Percentiles rank a stretch among this genome's conserved stretches.
These are phyloP conservation scores for Crypturellus tataupa DNA, from an alignment of 2,797 vertebrate species.

Conservation along the genomic window DNA sequence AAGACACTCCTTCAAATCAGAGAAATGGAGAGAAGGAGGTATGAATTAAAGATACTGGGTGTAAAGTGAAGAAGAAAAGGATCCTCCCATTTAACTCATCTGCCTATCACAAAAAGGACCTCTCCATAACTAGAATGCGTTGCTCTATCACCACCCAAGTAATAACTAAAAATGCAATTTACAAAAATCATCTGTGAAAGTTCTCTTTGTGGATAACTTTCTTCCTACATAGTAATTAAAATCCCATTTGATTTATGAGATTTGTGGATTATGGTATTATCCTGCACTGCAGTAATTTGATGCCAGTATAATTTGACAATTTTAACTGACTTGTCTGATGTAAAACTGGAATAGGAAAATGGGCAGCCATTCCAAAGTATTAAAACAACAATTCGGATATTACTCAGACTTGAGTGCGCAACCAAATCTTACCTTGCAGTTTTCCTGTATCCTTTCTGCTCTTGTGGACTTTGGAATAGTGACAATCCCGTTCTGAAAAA, in stretches of 20 bases:
- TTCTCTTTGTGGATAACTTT: not conserved
- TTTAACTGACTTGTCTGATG: not conserved
- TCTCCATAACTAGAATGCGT: not conserved
- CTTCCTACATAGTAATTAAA: not conserved
- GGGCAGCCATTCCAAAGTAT: not conserved
- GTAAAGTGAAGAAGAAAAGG: not conserved
- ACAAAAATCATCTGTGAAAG: not conserved
- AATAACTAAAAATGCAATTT: not conserved
- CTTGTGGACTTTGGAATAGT: slow-evolving; percentile 89
- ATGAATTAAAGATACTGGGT: not conserved
- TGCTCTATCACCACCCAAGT: not conserved
- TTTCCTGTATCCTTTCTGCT: slow-evolving; percentile 83
- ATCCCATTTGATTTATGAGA: not conserved
- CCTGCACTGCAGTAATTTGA: not conserved
- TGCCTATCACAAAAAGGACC: not conserved
- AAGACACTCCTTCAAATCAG: not conserved
- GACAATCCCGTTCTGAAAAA: slow-evolving; percentile 84
- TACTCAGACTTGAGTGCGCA: not conserved
- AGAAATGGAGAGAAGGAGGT: not conserved
- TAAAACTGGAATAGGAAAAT: not conserved
- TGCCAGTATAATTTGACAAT: not conserved
- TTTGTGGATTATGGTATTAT: not conserved
- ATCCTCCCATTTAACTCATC: not conserved
- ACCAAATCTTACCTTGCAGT: slow-evolving; percentile 81
- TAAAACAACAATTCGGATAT: not conserved